Base-by-base conservation (phyloP, 2,797 vertebrate genomes). In the Helarctos malayanus region DNA sequence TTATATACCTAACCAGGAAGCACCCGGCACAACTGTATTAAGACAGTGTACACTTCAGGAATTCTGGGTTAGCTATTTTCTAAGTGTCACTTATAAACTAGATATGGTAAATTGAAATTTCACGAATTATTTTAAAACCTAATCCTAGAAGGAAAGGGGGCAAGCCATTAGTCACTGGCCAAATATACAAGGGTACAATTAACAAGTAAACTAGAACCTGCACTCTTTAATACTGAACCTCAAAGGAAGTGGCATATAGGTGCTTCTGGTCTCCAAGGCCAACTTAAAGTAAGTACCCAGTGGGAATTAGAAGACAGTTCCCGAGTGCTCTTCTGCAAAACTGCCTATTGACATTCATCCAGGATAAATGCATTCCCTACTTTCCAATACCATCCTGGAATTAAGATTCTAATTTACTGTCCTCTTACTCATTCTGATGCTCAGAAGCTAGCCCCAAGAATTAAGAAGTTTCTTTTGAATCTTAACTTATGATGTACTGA, bases 31-130 rank as follows among this genome's bases (percentile, higher is more conserved):
- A 95, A 94, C 49, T 54, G 32, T 49, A 69, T 82, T 95, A 94
- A 89, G 57, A 88, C 47, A 63, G n/a, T 80, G 2, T 32, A 68
- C 2, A 57, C 13, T 68, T 94, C 25, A 94, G 73, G 79, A 94
- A 95, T 61, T 89, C 35, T 54, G 83, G 18, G 16, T 83, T 89
- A 95, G 75, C 38, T 95, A 91, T 89, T 96, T 93, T 89, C 79
- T 94, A 95, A 89, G 59, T 54, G 21, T 76, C 59, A 85, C 3
- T 92, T 83, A 92, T 25, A 88, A 96, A 57, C 32, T 89, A 86
- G 23, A 49, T 57, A 94, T 2, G 2, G 45, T 65, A 93, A 93
- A 82, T 12, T 84, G 10, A 95, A 89, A 84, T 84, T 92, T 81
- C 47, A 80, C 41, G 79, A 78, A 87, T 83, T 92, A 93, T 47